A percentile compares a stretch with the other conserved stretches of the same genome.
phyloP scores from a whole-genome alignment of 2,888 invertebrate species.

The Polyommatus icarus region DNA sequence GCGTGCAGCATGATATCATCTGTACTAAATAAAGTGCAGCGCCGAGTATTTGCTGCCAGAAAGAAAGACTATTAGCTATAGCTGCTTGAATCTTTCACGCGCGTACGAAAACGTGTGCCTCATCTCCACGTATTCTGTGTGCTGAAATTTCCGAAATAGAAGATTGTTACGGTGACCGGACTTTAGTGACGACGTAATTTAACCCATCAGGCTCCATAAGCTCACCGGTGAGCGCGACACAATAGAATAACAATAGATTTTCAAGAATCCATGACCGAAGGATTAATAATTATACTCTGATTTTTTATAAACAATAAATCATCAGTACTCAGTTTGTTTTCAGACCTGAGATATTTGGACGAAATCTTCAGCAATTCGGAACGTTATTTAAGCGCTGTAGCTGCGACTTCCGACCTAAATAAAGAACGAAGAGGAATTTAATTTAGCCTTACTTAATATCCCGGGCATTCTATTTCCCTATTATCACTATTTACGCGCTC shows the following conservation, averaged over 20 bases:
- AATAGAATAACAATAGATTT: too few relatives aligned
- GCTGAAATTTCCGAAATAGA: too few relatives aligned
- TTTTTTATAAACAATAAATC: not conserved
- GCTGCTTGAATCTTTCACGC: not conserved
- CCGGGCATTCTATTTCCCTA: constrained; percentile 62
- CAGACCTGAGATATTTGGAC: not conserved
- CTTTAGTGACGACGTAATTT: not conserved
- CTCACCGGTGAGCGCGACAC: too few relatives aligned
- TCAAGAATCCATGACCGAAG: too few relatives aligned
- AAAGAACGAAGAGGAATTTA: constrained; percentile 64
- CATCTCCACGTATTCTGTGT: not conserved
- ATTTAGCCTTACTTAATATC: constrained; percentile 71
- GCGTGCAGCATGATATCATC: too few relatives aligned
- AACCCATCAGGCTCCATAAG: too few relatives aligned
- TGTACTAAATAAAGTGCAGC: too few relatives aligned
- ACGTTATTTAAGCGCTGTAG: constrained; percentile 28
- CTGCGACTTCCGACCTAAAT: constrained; percentile 51
- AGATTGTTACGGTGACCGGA: too few relatives aligned
- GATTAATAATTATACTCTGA: not conserved
- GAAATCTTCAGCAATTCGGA: not conserved
- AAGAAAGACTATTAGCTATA: too few relatives aligned
- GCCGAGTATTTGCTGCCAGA: too few relatives aligned
- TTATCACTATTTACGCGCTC: constrained; percentile 41
- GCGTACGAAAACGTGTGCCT: not conserved
- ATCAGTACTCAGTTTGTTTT: not conserved